phyloP scores from a whole-genome alignment of 2,113 vertebrate species.

The Zosterops borbonicus region DNA sequence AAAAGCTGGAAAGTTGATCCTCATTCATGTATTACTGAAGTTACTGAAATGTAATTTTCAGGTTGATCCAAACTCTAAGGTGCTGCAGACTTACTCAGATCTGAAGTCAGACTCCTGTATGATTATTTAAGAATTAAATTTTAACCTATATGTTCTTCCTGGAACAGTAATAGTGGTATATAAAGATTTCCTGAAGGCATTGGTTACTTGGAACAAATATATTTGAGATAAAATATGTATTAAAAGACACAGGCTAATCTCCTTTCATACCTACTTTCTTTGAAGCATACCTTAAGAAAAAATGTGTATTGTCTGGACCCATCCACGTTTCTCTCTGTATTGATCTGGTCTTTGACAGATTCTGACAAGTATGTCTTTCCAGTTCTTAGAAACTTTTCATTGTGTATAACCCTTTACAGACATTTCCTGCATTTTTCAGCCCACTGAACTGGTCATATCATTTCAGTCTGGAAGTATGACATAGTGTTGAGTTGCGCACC shows the following conservation, averaged over 20 bases:
- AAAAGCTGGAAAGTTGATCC: neutral
- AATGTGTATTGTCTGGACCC: neutral
- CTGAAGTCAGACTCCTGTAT: neutral
- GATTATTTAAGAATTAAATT: neutral
- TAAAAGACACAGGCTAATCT: neutral
- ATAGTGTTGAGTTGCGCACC: accelerated
- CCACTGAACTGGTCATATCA: neutral
- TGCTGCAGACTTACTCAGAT: neutral
- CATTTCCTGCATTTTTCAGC: neutral
- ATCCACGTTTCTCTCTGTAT: neutral
- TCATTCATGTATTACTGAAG: neutral
- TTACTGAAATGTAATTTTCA: neutral
- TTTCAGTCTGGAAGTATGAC: neutral
- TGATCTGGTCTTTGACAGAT: neutral
- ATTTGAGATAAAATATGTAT: neutral
- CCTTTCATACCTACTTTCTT: neutral
- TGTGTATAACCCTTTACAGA: neutral
- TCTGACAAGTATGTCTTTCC: neutral
- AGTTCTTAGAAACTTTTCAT: neutral
- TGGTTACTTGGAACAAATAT: neutral
- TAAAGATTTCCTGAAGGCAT: neutral
- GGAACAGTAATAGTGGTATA: neutral
- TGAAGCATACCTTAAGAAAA: neutral
- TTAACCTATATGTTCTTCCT: neutral
- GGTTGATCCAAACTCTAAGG: neutral